Evolutionary conservation across 2,113 vertebrate genomes (phyloP).

Genomic region (Theristicus caerulescens): DNA sequence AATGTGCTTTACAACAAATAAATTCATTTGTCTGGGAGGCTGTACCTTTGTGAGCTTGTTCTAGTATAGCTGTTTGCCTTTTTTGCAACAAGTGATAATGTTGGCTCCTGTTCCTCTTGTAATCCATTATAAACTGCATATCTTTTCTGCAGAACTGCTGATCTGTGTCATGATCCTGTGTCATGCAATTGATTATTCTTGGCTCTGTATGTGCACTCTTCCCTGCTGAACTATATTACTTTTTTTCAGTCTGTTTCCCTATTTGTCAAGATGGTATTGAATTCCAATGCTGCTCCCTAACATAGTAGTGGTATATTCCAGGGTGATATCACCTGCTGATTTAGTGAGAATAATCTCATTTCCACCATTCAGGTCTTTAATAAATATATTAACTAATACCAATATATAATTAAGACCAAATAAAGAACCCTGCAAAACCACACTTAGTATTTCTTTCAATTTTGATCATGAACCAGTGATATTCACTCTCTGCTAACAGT

Average conservation of each 20-base stretch:
- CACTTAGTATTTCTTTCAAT: neutral
- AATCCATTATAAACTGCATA: conserved; percentile 17
- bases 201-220: neutral
- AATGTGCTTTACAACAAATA: neutral
- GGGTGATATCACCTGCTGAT: neutral
- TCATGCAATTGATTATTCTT: conserved; percentile 11
- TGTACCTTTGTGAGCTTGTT: neutral
- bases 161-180: neutral
- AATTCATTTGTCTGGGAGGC: neutral
- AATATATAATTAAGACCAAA: neutral
- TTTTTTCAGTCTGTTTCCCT: neutral
- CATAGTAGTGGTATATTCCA: neutral
- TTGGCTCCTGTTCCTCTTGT: neutral
- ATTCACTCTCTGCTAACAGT: neutral
- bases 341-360: neutral
- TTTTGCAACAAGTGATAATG: neutral
- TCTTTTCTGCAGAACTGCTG: neutral
- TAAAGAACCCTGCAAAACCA: neutral
- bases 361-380: neutral
- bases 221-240: neutral
- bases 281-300: neutral
- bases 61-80: neutral
- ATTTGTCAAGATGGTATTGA: neutral
- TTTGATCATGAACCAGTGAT: neutral
- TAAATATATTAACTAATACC: neutral